Evolutionary conservation across 2,888 invertebrate species (phyloP).

Genomic region (Gastracanthus pulcherrimus): DNA sequence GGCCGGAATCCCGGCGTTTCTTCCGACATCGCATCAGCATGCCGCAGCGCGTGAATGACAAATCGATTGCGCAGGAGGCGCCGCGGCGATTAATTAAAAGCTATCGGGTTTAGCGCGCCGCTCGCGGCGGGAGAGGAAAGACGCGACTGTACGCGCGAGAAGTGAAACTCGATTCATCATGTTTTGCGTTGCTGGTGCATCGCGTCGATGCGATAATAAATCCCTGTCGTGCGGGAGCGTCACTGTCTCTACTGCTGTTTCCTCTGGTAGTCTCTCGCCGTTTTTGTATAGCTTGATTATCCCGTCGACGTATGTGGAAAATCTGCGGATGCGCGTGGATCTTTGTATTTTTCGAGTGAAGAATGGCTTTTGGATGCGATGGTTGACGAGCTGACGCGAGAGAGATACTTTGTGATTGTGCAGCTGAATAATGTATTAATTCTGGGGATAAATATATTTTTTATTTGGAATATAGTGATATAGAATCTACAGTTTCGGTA

Average conservation of each 20-base stretch:
- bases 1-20: neutral
- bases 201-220: conserved; percentile 72
- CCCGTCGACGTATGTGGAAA: neutral
- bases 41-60: conserved; percentile 61
- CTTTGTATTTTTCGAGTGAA: neutral
- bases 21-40: neutral
- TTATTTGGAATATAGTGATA: too few species aligned
- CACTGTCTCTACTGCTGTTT: conserved; percentile 26
- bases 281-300: neutral
- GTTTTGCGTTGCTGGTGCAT: conserved; percentile 69
- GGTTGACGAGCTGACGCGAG: too few species aligned
- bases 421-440: neutral
- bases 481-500: too few species aligned
- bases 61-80: conserved; percentile 72
- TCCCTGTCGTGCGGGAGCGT: conserved; percentile 64
- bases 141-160: conserved; percentile 57
- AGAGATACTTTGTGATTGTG: too few species aligned
- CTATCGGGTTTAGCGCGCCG: conserved; percentile 58
- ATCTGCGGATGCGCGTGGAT: neutral
- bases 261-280: conserved; percentile 42
- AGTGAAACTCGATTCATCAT: conserved; percentile 71
- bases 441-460: too few species aligned
- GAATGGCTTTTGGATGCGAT: too few species aligned
- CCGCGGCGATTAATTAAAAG: conserved; percentile 72
- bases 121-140: conserved; percentile 57